phyloP scores from a whole-genome alignment of 2,113 vertebrate species.

The Hystrix cristata region DNA sequence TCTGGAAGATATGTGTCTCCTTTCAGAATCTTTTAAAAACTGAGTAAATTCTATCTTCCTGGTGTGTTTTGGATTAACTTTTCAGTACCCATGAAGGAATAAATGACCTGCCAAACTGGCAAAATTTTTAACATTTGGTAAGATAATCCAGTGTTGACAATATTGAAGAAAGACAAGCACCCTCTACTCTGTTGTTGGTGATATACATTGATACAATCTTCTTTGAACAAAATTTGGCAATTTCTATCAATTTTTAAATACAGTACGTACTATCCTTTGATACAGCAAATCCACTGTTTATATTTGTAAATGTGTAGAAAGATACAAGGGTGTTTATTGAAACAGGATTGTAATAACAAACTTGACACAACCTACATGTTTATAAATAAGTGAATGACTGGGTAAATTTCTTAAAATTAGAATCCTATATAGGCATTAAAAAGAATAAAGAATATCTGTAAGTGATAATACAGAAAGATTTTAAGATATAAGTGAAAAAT shows the following conservation, averaged over 20 bases:
- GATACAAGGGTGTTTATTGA: not conserved
- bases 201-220: not conserved
- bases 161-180: not conserved
- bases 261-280: not conserved
- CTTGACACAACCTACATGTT: not conserved
- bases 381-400: not conserved
- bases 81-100: not conserved
- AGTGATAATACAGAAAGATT: not conserved
- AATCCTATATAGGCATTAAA: not conserved
- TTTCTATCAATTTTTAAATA: slow-evolving; percentile 2
- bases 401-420: not conserved
- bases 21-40: slow-evolving; percentile 17
- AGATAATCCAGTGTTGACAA: slow-evolving; percentile 1
- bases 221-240: slow-evolving; percentile 19
- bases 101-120: not conserved
- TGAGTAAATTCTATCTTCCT: not conserved
- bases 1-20: not conserved
- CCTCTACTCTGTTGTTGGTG: not conserved
- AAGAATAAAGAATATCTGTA: slow-evolving; percentile 45
- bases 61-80: not conserved
- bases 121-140: slow-evolving; percentile 39
- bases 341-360: not conserved
- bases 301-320: not conserved
- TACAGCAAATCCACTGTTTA: not conserved
- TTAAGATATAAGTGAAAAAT: slow-evolving; percentile 34